Conservation (phyloP, 2,113 vertebrate species). For the Gadus chalcogrammus region DNA sequence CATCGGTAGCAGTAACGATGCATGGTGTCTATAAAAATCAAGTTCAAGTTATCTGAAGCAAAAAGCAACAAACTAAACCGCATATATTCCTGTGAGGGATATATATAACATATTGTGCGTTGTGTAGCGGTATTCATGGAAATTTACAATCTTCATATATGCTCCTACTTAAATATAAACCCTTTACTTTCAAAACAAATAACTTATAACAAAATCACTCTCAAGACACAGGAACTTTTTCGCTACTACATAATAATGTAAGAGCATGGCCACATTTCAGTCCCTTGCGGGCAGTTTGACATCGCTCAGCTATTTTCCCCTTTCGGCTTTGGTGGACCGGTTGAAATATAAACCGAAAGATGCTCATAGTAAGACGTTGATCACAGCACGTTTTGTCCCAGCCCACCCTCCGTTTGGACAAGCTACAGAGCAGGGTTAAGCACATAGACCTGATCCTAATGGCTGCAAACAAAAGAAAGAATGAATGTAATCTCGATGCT, state of each 20-base stretch:
- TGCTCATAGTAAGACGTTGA: too few species aligned
- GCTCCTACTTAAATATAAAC: slow-evolving; percentile 51
- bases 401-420: too few species aligned
- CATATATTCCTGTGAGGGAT: slow-evolving; percentile 26
- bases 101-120: slow-evolving; percentile 58
- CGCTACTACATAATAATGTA: slow-evolving; percentile 4
- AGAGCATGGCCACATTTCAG: slow-evolving; percentile 8
- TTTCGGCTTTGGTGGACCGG: too few species aligned
- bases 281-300: not conserved
- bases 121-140: slow-evolving; percentile 47
- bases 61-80: slow-evolving; percentile 17
- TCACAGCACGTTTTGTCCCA: too few species aligned
- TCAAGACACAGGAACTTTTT: slow-evolving; percentile 35
- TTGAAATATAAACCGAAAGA: too few species aligned
- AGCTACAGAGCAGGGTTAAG: too few species aligned
- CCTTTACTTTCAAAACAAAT: slow-evolving; percentile 20
- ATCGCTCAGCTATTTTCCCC: not conserved
- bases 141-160: slow-evolving; percentile 58
- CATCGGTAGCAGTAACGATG: slow-evolving; percentile 1
- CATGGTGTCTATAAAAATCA: slow-evolving; percentile 35
- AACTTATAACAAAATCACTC: slow-evolving; percentile 43
- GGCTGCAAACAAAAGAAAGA: too few species aligned
- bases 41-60: slow-evolving; percentile 14
- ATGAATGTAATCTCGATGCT: not conserved
- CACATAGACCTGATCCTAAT: too few species aligned